These are phyloP conservation scores for Turritopsis dohrnii DNA, from an alignment of 30 jellyfish, hydroid and myxozoan species.

Conservation along the genomic window DNA sequence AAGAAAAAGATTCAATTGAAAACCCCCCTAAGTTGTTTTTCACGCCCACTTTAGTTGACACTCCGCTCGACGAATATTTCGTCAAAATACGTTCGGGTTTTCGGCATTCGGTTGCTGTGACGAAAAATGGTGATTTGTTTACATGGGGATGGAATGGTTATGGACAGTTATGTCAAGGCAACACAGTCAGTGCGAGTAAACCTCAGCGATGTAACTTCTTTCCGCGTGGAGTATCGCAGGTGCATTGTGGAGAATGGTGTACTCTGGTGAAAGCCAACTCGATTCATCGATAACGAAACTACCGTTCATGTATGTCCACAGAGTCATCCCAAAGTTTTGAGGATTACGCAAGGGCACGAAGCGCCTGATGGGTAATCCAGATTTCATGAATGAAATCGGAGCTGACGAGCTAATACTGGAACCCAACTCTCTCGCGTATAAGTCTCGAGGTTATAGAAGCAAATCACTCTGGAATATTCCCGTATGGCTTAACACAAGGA, in stretches of 20 bases:
- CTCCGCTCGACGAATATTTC: conserved; percentile 52
- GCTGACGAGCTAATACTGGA: no score
- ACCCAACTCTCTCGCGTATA: no score
- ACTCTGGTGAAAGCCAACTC: background rate
- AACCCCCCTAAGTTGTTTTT: conserved; percentile 21
- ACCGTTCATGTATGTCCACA: no score
- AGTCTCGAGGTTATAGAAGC: no score
- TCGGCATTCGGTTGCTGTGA: conserved; percentile 92
- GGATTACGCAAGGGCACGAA: no score
- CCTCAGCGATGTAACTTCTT: conserved; percentile 7
- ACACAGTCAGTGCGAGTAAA: conserved; percentile 20
- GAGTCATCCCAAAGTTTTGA: no score
- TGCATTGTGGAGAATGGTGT: conserved; percentile 6
- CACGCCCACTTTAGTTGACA: conserved; percentile 41
- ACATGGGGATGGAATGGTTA: conserved; percentile 99
- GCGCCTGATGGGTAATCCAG: no score
- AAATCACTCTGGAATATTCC: no score
- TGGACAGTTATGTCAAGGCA: conserved; percentile 89
- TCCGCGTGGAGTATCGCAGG: background rate
- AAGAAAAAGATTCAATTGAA: conserved; percentile 15
- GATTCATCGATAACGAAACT: background rate
- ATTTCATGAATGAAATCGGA: no score
- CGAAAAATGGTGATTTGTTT: conserved; percentile 44
- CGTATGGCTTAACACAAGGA: no score
- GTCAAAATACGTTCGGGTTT: conserved; percentile 56